Evolutionary conservation across 1,140 invertebrate species (phyloP).

Genomic region (Prorops nasuta): DNA sequence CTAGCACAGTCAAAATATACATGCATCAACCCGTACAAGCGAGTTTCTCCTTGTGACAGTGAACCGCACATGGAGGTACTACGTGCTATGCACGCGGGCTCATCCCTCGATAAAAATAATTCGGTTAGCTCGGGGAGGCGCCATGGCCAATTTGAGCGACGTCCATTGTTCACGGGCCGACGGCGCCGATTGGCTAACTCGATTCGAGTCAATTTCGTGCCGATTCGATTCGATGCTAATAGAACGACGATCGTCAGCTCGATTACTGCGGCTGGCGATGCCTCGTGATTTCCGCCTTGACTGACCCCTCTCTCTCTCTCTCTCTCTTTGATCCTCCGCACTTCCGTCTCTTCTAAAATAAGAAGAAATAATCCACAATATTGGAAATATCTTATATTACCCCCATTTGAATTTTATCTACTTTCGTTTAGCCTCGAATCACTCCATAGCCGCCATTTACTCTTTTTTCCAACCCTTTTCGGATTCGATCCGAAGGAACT

Average conservation of each 20-base stretch:
- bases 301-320: background rate
- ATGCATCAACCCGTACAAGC: too few relatives aligned
- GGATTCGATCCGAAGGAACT: too few relatives aligned
- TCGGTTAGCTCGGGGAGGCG: constrained; percentile 23
- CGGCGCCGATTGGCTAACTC: constrained; percentile 25
- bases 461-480: too few relatives aligned
- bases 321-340: constrained; percentile 10
- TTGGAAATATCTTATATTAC: too few relatives aligned
- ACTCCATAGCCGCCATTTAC: background rate
- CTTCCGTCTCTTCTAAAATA: constrained; percentile 50
- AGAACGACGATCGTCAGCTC: constrained; percentile 29
- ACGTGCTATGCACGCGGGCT: too few relatives aligned
- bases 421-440: background rate
- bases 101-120: constrained; percentile 39
- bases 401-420: constrained; percentile 42
- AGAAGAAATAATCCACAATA: too few relatives aligned
- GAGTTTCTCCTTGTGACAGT: too few relatives aligned
- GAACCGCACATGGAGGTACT: too few relatives aligned
- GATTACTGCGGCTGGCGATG: constrained; percentile 17
- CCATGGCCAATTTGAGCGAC: constrained; percentile 15
- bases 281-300: constrained; percentile 9
- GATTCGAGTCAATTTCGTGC: constrained; percentile 34
- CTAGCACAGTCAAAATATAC: too few relatives aligned
- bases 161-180: background rate
- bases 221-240: constrained; percentile 37